Percentiles rank a stretch among this genome's conserved stretches.
These are phyloP conservation scores for Hydractinia symbiolongicarpus DNA, from an alignment of 30 jellyfish, hydroid and myxozoan genomes.

Conservation along the genomic window DNA sequence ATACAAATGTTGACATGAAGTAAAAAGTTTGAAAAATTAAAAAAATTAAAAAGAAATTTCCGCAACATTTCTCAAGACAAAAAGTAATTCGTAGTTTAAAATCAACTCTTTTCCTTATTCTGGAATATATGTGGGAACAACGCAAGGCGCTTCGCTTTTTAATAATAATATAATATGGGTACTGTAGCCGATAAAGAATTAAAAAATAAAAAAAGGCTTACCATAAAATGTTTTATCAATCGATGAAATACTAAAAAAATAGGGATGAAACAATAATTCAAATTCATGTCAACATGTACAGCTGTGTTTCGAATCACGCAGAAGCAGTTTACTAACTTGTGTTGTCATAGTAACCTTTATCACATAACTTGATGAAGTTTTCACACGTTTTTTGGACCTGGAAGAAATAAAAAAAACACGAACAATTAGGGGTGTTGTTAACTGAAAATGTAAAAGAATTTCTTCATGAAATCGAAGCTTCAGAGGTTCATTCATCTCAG, in stretches of 20 bases:
- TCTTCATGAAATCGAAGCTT: no score
- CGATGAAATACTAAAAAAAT: slow-evolving; percentile 57
- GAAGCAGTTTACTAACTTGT: slow-evolving; percentile 26
- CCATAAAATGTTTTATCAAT: slow-evolving; percentile 83
- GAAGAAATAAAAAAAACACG: slow-evolving; percentile 2
- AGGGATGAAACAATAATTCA: no score
- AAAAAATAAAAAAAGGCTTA: slow-evolving; percentile 6
- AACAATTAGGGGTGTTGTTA: background rate
- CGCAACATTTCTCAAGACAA: background rate
- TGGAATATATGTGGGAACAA: background rate
- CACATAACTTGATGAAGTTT: slow-evolving; percentile 66
- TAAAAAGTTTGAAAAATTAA: background rate
- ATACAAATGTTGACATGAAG: background rate
- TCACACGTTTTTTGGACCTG: slow-evolving; percentile 92
- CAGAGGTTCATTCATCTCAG: no score
- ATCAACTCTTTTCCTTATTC: background rate
- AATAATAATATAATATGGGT: background rate
- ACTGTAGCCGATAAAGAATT: background rate
- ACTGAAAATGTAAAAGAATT: no score
- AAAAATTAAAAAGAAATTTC: background rate
- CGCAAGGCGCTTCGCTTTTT: background rate
- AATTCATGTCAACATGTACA: no score
- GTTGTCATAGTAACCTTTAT: slow-evolving; percentile 67
- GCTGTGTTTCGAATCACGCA: background rate
- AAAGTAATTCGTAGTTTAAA: background rate